A percentile compares a stretch with the other conserved stretches of the same genome.
Conservation (phyloP, 2,797 vertebrate species). For the Heteromormyrus szaboi region DNA sequence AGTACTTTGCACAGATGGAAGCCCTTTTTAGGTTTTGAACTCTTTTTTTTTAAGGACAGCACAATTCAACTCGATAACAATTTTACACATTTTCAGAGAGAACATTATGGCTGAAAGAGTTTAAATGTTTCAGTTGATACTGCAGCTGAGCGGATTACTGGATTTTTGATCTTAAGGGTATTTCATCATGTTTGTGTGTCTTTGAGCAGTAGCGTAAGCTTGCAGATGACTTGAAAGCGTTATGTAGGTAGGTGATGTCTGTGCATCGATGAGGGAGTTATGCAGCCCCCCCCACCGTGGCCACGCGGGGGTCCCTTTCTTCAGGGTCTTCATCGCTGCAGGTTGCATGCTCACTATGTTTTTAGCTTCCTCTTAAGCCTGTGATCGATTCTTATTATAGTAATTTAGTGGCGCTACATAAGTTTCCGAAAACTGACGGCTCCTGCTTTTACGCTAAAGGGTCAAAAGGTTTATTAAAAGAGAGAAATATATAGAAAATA, state of each 20-base stretch:
- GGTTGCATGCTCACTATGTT: slow-evolving; percentile 2
- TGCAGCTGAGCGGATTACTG: background rate
- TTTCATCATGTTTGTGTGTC: slow-evolving; percentile 1
- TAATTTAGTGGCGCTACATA: slow-evolving; percentile 15
- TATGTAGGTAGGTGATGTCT: background rate
- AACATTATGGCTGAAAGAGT: background rate
- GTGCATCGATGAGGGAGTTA: background rate
- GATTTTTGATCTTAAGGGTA: background rate
- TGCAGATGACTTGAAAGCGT: slow-evolving; percentile 17
- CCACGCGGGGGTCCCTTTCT: background rate
- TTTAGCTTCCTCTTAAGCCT: slow-evolving; percentile 12
- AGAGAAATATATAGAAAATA: background rate
- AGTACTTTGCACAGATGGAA: background rate
- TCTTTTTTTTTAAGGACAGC: background rate
- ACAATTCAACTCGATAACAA: background rate
- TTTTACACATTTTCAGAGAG: background rate
- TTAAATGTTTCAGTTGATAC: background rate
- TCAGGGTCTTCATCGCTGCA: background rate
- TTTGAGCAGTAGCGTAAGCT: background rate
- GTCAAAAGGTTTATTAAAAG: background rate
- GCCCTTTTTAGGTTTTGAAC: background rate
- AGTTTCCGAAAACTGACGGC: background rate
- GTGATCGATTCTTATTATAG: slow-evolving; percentile 19
- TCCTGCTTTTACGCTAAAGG: background rate
- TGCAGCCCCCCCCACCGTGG: background rate